These are phyloP conservation scores for Acromyrmex echinatior DNA, from an alignment of 1,140 invertebrate genomes.

Conservation along the genomic window DNA sequence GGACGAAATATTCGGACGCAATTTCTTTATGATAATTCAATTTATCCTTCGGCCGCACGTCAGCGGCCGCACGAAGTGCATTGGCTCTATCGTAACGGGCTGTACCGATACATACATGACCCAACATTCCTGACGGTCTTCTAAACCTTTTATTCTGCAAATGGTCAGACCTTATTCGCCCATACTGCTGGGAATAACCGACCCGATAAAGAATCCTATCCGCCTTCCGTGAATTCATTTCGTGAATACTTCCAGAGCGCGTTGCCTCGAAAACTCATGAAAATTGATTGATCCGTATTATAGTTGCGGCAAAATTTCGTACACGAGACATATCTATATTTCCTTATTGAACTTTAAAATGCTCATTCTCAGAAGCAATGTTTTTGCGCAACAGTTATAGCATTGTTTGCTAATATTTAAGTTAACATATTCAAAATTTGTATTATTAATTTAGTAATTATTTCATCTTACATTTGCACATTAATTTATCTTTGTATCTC, in stretches of 20 bases:
- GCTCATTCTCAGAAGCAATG: background rate
- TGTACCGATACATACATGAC: constrained; percentile 67
- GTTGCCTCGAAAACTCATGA: constrained; percentile 28
- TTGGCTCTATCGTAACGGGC: constrained; percentile 40
- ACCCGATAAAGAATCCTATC: constrained; percentile 59
- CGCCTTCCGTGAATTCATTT: constrained; percentile 73
- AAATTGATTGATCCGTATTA: constrained; percentile 63
- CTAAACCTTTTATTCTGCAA: constrained; percentile 72
- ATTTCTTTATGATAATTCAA: constrained; percentile 82
- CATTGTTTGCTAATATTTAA: background rate
- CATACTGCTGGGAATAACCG: constrained; percentile 66
- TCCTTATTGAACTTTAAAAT: background rate
- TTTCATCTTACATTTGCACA: too few species aligned
- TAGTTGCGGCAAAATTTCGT: constrained; percentile 48
- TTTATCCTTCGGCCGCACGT: constrained; percentile 68
- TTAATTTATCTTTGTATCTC: constrained; percentile 13
- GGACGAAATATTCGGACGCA: constrained; percentile 77
- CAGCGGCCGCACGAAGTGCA: constrained; percentile 27
- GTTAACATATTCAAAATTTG: background rate
- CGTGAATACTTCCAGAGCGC: background rate
- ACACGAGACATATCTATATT: background rate
- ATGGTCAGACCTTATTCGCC: constrained; percentile 68
- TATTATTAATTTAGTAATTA: background rate
- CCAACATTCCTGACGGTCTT: constrained; percentile 19
- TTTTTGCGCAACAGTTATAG: background rate